Evolutionary conservation across 1,140 invertebrate species (phyloP).

Genomic region (Solen grandis): DNA sequence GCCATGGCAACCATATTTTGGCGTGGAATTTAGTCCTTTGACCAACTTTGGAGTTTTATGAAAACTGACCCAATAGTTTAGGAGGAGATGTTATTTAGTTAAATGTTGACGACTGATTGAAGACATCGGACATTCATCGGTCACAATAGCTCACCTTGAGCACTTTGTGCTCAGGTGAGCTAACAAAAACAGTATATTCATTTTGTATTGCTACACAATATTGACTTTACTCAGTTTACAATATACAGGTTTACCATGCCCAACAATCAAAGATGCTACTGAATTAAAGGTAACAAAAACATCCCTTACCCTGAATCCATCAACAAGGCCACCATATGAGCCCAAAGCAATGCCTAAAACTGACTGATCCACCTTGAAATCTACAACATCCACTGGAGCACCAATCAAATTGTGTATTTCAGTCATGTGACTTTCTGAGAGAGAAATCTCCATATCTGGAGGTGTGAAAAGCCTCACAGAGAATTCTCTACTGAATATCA

Average conservation of each 20-base stretch:
- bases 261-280: too few relatives aligned
- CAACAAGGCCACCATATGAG: conserved; percentile 15
- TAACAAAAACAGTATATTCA: neutral
- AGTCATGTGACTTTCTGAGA: conserved; percentile 17
- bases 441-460: neutral
- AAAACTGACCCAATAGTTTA: conserved; percentile 17
- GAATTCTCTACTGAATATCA: neutral
- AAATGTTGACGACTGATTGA: neutral
- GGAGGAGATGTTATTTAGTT: too few relatives aligned
- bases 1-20: too few relatives aligned
- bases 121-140: neutral
- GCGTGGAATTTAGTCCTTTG: too few relatives aligned
- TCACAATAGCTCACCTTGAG: too few relatives aligned
- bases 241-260: too few relatives aligned
- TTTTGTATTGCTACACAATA: too few relatives aligned
- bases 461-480: neutral
- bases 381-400: conserved; percentile 61
- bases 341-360: conserved; percentile 65
- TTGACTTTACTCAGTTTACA: too few relatives aligned
- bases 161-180: too few relatives aligned
- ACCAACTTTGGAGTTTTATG: too few relatives aligned
- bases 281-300: too few relatives aligned
- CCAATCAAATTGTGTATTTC: conserved; percentile 70
- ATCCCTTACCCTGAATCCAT: conserved; percentile 54
- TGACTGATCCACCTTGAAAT: conserved; percentile 56